These are phyloP conservation scores for Sinohyriopsis cumingii DNA, from an alignment of 2,888 invertebrate species.

Conservation along the genomic window DNA sequence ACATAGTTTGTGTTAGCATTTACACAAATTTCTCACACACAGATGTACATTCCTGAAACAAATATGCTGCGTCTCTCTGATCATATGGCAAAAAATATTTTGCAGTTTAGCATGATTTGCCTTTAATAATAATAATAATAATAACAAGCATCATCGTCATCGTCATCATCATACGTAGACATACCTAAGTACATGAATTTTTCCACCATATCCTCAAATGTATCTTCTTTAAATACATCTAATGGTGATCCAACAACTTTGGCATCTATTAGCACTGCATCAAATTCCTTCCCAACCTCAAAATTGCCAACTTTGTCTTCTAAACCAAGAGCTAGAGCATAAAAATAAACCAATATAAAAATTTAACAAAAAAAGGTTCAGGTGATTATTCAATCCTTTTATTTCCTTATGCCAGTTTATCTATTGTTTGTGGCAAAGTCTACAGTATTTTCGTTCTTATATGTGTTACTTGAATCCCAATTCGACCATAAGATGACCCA, in stretches of 20 bases:
- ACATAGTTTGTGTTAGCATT: too few species aligned
- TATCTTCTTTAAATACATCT: slow-evolving; percentile 58
- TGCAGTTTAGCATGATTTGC: too few species aligned
- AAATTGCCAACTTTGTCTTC: slow-evolving; percentile 87
- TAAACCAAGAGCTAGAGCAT: slow-evolving; percentile 80
- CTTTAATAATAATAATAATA: too few species aligned
- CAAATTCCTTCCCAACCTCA: slow-evolving; percentile 86
- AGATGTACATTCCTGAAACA: too few species aligned
- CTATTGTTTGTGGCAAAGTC: too few species aligned
- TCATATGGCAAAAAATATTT: too few species aligned
- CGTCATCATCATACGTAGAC: not conserved
- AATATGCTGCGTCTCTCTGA: too few species aligned
- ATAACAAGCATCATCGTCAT: not conserved
- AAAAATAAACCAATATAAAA: not conserved
- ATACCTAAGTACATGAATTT: slow-evolving; percentile 64
- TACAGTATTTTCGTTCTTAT: too few species aligned
- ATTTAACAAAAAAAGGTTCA: not conserved
- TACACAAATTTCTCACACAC: too few species aligned
- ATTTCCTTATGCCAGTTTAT: too few species aligned
- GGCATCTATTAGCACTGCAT: slow-evolving; percentile 86
- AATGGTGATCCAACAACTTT: slow-evolving; percentile 68
- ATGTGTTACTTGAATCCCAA: too few species aligned
- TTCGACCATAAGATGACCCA: too few species aligned
- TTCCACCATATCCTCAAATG: slow-evolving; percentile 49
- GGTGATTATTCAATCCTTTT: not conserved